phyloP scores from a whole-genome alignment of 2,113 vertebrate species.

The Campylorhamphus procurvoides region DNA sequence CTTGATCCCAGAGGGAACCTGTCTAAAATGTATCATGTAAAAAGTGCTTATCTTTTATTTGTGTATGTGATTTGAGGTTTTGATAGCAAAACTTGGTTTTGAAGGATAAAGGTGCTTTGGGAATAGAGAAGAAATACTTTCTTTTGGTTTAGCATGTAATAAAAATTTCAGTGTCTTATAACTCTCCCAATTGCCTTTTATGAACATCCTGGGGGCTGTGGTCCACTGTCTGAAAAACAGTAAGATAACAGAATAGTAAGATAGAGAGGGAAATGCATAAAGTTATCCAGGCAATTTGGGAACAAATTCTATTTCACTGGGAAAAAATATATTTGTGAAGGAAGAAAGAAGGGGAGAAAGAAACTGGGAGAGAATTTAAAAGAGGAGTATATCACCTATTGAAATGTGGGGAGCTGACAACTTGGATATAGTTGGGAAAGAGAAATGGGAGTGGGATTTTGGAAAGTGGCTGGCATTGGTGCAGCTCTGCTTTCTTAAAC shows the following conservation, averaged over 20 bases:
- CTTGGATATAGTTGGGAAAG: neutral
- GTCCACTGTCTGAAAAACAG: conserved; percentile 4
- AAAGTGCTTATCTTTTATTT: neutral
- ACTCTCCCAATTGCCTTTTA: conserved; percentile 15
- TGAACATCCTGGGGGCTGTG: conserved; percentile 22
- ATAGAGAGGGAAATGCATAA: neutral
- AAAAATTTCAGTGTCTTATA: conserved; percentile 27
- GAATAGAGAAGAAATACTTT: neutral
- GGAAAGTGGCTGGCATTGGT: neutral
- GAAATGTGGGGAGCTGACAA: neutral
- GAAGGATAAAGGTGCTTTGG: neutral
- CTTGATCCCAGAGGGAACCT: neutral
- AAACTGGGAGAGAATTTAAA: neutral
- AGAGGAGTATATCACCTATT: neutral
- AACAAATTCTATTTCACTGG: neutral
- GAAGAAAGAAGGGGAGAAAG: neutral
- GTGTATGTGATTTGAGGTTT: conserved; percentile 3
- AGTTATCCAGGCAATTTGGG: neutral
- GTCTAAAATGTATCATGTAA: neutral
- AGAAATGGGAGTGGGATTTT: neutral
- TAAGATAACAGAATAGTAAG: neutral
- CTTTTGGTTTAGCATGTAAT: conserved; percentile 11
- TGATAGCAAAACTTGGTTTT: neutral
- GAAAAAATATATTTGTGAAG: neutral
- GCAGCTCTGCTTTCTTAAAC: neutral